A percentile compares a stretch with the other conserved stretches of the same genome.
Conservation (phyloP, 1,140 invertebrate species). For the Vanessa atalanta region DNA sequence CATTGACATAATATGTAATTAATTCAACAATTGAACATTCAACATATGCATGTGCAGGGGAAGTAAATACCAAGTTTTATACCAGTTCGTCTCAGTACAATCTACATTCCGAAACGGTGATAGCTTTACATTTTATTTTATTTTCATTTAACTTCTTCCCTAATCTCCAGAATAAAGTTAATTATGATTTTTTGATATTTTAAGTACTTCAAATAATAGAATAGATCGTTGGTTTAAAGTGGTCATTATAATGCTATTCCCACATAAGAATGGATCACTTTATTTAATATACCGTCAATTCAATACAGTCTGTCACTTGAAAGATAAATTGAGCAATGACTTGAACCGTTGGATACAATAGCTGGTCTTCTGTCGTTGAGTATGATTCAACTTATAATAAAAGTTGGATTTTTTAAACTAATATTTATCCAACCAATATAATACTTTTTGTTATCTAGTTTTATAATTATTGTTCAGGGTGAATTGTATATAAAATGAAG, state of each 20-base stretch:
- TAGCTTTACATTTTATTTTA: no score
- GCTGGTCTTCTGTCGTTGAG: neutral
- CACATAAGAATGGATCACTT: slow-evolving; percentile 25
- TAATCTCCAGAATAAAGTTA: no score
- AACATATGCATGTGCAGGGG: no score
- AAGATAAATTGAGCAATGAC: slow-evolving; percentile 24
- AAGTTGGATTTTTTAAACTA: neutral
- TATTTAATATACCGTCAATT: slow-evolving; percentile 33
- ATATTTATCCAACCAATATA: neutral
- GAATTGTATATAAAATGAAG: no score
- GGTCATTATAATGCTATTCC: slow-evolving; percentile 15
- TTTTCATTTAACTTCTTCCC: no score
- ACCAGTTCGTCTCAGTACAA: no score
- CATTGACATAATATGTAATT: no score
- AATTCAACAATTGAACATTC: no score
- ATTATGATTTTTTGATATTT: neutral
- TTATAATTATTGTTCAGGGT: no score
- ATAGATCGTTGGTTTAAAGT: slow-evolving; percentile 2
- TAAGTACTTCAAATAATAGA: neutral
- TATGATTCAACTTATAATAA: neutral
- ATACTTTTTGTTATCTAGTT: no score
- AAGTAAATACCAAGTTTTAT: no score
- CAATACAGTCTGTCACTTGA: slow-evolving; percentile 28
- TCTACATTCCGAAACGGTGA: no score
- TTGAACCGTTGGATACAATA: slow-evolving; percentile 17